Conservation (phyloP, 2,888 invertebrate species). For the Listrodromus nycthemerus region DNA sequence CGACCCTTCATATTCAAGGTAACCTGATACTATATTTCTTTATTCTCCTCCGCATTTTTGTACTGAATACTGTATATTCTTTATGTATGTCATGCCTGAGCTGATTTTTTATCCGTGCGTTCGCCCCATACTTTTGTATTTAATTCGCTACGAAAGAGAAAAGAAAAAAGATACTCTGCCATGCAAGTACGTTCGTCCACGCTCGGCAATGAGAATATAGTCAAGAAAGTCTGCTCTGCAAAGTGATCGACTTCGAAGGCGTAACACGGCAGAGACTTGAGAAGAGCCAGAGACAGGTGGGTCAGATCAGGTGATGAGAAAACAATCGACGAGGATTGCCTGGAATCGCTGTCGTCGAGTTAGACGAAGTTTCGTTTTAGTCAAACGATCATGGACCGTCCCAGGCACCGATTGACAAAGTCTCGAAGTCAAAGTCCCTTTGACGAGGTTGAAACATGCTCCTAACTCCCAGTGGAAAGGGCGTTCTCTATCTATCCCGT, state of each 20-base stretch:
- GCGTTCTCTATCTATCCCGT: slow-evolving; percentile 6
- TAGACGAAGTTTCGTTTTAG: slow-evolving; percentile 50
- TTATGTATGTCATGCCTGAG: neutral
- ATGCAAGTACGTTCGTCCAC: neutral
- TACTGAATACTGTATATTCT: too few relatives aligned
- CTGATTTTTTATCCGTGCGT: neutral
- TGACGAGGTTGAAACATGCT: slow-evolving; percentile 32
- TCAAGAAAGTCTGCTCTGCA: neutral
- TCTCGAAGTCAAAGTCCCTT: slow-evolving; percentile 63
- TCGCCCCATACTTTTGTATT: neutral
- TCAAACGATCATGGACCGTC: slow-evolving; percentile 4
- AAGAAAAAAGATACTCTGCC: neutral
- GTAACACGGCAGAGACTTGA: slow-evolving; percentile 51
- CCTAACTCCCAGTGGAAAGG: neutral
- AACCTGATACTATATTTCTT: too few relatives aligned
- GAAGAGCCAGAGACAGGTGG: neutral
- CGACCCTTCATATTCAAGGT: too few relatives aligned
- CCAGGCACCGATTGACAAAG: slow-evolving; percentile 52
- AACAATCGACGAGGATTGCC: slow-evolving; percentile 44
- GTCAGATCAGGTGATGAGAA: slow-evolving; percentile 1
- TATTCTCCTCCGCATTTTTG: too few relatives aligned
- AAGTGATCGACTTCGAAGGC: slow-evolving; percentile 36
- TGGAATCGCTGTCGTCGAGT: slow-evolving; percentile 38
- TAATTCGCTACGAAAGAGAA: neutral
- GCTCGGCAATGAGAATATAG: neutral